Percentiles rank a stretch among this genome's conserved stretches.
phyloP scores from a whole-genome alignment of 2,797 vertebrate species.

The Microcaecilia unicolor region DNA sequence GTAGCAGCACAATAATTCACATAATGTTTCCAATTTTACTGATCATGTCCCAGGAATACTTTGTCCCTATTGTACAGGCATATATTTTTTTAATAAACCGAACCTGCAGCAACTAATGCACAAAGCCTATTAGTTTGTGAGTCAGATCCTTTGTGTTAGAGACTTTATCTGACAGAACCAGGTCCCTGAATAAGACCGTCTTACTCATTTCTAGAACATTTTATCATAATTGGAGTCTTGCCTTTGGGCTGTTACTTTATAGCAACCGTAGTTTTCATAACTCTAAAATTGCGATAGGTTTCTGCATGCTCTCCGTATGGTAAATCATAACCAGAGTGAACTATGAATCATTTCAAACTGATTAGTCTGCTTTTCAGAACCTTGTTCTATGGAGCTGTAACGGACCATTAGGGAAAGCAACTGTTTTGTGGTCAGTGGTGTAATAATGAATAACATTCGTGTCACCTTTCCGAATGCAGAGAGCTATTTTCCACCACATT shows the following conservation, averaged over 20 bases:
- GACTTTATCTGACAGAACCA: neutral
- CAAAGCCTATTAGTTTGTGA: neutral
- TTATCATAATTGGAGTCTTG: constrained; percentile 1
- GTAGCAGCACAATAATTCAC: no score
- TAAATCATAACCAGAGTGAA: constrained; percentile 3
- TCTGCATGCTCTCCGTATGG: constrained; percentile 2
- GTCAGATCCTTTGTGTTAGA: neutral
- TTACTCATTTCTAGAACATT: neutral
- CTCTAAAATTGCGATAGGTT: neutral
- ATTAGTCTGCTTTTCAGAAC: constrained; percentile 2
- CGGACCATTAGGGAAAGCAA: constrained; percentile 13
- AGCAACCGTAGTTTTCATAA: neutral
- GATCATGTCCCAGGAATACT: no score
- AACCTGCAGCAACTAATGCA: no score
- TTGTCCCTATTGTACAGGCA: no score
- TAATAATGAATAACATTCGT: constrained; percentile 31
- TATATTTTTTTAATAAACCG: neutral
- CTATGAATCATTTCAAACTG: constrained; percentile 8
- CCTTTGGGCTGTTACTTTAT: neutral
- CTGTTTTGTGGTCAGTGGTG: constrained; percentile 7
- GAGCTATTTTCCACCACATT: constrained; percentile 20
- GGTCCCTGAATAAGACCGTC: neutral
- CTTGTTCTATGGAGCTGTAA: constrained; percentile 4
- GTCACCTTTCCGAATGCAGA: constrained; percentile 16
- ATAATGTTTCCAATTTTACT: no score